phyloP scores from a whole-genome alignment of 1,140 invertebrate genomes.

The Vanessa atalanta region DNA sequence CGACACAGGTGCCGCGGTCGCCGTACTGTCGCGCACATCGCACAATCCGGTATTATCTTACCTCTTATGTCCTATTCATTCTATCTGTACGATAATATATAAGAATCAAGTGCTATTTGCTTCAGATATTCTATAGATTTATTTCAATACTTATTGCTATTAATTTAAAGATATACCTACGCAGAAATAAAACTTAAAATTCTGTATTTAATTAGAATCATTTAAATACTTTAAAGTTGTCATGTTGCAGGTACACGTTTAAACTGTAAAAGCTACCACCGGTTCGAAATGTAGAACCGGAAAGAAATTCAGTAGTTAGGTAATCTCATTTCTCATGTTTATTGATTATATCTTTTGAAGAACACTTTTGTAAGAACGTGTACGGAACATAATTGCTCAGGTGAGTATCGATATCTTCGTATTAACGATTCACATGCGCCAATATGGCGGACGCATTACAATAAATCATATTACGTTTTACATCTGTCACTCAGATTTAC shows the following conservation, averaged over 20 bases:
- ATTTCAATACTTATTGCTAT: slow-evolving; percentile 5
- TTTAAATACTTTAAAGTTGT: too few species aligned
- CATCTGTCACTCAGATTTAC: slow-evolving; percentile 30
- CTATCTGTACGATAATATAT: slow-evolving; percentile 20
- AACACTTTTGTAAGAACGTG: slow-evolving; percentile 15
- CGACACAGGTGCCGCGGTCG: slow-evolving; percentile 70
- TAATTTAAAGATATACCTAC: too few species aligned
- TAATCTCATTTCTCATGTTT: background rate
- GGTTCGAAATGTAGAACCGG: too few species aligned
- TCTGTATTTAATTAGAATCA: too few species aligned
- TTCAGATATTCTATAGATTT: slow-evolving; percentile 26
- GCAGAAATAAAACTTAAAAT: too few species aligned
- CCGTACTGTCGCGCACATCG: slow-evolving; percentile 44
- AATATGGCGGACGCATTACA: slow-evolving; percentile 19
- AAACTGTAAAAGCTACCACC: too few species aligned
- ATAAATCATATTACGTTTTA: slow-evolving; percentile 36
- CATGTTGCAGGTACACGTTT: too few species aligned
- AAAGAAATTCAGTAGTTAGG: too few species aligned
- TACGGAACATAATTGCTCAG: slow-evolving; percentile 21
- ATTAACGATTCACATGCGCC: slow-evolving; percentile 21
- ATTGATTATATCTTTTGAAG: background rate
- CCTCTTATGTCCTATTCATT: slow-evolving; percentile 16
- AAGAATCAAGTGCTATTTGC: slow-evolving; percentile 23
- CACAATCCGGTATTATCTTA: slow-evolving; percentile 25
- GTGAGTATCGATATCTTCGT: slow-evolving; percentile 20